These are phyloP conservation scores for Oscheius myriophilus DNA, from an alignment of 2,888 invertebrate species.

Conservation along the genomic window DNA sequence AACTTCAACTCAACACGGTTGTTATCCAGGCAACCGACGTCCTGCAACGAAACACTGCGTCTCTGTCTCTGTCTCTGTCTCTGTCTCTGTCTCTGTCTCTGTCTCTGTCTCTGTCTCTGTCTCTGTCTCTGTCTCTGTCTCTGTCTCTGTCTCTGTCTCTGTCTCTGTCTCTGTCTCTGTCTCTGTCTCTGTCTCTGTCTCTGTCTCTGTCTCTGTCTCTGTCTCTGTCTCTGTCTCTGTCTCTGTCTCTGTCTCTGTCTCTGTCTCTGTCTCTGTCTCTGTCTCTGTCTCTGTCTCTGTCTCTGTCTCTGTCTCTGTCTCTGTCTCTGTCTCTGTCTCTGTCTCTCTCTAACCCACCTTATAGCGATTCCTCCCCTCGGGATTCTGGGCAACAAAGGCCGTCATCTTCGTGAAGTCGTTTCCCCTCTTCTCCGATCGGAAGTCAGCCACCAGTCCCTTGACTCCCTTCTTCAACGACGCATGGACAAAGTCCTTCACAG, in stretches of 20 bases:
- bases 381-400: conserved; percentile 7
- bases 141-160: neutral
- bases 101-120: too few relatives aligned
- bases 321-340: too few relatives aligned
- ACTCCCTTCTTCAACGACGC: conserved; percentile 6
- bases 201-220: neutral
- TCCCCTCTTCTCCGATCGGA: conserved; percentile 7
- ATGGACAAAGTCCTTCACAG: neutral
- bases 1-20: conserved; percentile 12
- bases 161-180: neutral
- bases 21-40: conserved; percentile 30
- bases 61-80: neutral
- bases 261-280: neutral
- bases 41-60: too few relatives aligned
- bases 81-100: neutral
- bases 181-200: conserved; percentile 1
- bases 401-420: conserved; percentile 24
- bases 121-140: too few relatives aligned
- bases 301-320: neutral
- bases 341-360: neutral
- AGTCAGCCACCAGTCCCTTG: conserved; percentile 12
- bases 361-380: neutral
- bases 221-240: too few relatives aligned
- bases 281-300: neutral
- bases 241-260: neutral